phyloP scores from a whole-genome alignment of 2,888 invertebrate genomes.

The Tetramorium bicarinatum region DNA sequence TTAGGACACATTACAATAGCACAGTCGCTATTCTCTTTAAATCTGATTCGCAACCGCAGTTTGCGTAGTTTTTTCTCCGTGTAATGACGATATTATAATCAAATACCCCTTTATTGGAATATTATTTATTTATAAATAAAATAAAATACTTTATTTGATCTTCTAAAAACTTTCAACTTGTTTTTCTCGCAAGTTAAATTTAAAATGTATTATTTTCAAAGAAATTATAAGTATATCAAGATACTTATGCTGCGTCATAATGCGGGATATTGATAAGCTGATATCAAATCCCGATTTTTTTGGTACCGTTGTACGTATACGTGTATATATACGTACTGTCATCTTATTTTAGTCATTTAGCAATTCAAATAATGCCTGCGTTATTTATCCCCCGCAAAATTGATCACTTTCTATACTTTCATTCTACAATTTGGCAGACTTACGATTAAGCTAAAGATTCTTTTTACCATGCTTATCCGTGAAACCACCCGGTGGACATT shows the following conservation, averaged over 20 bases:
- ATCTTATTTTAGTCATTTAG: background rate
- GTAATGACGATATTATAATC: background rate
- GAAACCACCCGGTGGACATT: background rate
- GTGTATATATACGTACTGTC: background rate
- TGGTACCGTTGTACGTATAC: background rate
- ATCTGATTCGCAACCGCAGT: background rate
- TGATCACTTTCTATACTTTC: constrained; percentile 37
- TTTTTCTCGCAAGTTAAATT: constrained; percentile 13
- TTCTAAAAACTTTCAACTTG: background rate
- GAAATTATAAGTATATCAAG: background rate
- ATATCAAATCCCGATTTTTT: background rate
- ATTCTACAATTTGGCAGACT: constrained; percentile 19
- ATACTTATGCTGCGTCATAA: background rate
- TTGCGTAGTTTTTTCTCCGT: background rate
- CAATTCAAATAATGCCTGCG: background rate
- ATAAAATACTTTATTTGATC: background rate
- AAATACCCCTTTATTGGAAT: background rate
- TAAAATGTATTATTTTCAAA: background rate
- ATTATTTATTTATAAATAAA: constrained; percentile 20
- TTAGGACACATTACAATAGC: background rate
- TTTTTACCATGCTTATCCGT: constrained; percentile 14
- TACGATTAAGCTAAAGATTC: constrained; percentile 12
- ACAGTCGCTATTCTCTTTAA: background rate
- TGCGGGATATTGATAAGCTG: background rate
- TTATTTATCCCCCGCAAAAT: background rate